phyloP scores from a whole-genome alignment of 2,888 invertebrate species.

The Drosophila helvetica region DNA sequence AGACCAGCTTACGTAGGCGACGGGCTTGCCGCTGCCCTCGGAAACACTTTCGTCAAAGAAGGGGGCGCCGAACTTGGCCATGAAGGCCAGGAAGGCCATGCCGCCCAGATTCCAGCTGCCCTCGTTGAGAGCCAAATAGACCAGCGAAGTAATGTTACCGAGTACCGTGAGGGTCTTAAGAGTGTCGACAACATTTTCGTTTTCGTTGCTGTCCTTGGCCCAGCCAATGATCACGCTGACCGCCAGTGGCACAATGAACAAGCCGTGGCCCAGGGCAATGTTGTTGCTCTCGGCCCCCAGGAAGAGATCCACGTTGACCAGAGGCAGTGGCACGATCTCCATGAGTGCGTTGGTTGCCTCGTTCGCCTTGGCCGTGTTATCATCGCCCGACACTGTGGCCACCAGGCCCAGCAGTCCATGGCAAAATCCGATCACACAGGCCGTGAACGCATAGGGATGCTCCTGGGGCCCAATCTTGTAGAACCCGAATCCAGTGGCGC shows the following conservation, averaged over 20 bases:
- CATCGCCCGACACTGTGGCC: conserved; percentile 23
- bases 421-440: conserved; percentile 70
- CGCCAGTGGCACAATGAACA: conserved; percentile 73
- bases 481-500: conserved; percentile 68
- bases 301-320: conserved; percentile 74
- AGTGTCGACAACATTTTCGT: conserved; percentile 35
- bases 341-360: conserved; percentile 49
- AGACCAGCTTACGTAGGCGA: conserved; percentile 55
- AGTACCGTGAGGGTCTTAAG: conserved; percentile 67
- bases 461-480: conserved; percentile 47
- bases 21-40: conserved; percentile 26
- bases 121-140: conserved; percentile 73
- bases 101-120: conserved; percentile 56
- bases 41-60: conserved; percentile 29
- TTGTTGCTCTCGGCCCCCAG: conserved; percentile 55
- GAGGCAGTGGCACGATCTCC: conserved; percentile 70
- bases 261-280: conserved; percentile 74
- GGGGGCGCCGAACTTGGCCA: conserved; percentile 64
- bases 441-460: conserved; percentile 74
- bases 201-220: conserved; percentile 39
- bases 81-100: conserved; percentile 69
- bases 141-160: conserved; percentile 74
- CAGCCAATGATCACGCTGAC: conserved; percentile 48
- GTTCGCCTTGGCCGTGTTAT: conserved; percentile 11
- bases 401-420: conserved; percentile 70